Percentiles rank a stretch among this genome's conserved stretches.
These are phyloP conservation scores for Drosophila stalkeri DNA, from an alignment of 2,888 invertebrate genomes.

Conservation along the genomic window DNA sequence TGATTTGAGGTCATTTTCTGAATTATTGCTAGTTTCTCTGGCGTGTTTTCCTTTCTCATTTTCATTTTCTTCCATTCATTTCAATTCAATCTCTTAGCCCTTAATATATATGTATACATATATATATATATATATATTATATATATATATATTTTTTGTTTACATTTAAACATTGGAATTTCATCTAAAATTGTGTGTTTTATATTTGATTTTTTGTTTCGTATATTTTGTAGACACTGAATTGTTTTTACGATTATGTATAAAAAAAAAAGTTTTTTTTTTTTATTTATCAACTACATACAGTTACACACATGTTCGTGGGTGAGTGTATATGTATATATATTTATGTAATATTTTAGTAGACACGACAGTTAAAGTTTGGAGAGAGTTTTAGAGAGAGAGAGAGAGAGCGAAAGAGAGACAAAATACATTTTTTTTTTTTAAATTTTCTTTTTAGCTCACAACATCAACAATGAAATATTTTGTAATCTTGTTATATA, in stretches of 20 bases:
- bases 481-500: slow-evolving; percentile 53
- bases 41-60: slow-evolving; percentile 4
- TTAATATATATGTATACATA: slow-evolving; percentile 21
- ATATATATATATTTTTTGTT: slow-evolving; percentile 17
- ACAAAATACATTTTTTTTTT: slow-evolving; percentile 60
- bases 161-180: slow-evolving; percentile 63
- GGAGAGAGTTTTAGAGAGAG: slow-evolving; percentile 65
- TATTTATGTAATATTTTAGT: slow-evolving; percentile 69
- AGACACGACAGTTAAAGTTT: slow-evolving; percentile 71
- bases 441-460: slow-evolving; percentile 57
- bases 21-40: slow-evolving; percentile 84
- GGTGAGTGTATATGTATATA: slow-evolving; percentile 46
- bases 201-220: slow-evolving; percentile 39
- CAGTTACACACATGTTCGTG: slow-evolving; percentile 17
- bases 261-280: slow-evolving; percentile 63
- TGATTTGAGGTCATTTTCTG: slow-evolving; percentile 85
- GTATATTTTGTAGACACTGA: slow-evolving; percentile 80
- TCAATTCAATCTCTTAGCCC: slow-evolving; percentile 18
- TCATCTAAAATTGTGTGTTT: slow-evolving; percentile 58
- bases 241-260: slow-evolving; percentile 59
- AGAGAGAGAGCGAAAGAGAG: slow-evolving; percentile 66
- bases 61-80: slow-evolving; percentile 2
- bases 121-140: slow-evolving; percentile 11
- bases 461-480: slow-evolving; percentile 85
- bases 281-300: slow-evolving; percentile 16